These are phyloP conservation scores for Drosophila guanche DNA, from an alignment of 1,140 invertebrate genomes.

Conservation along the genomic window DNA sequence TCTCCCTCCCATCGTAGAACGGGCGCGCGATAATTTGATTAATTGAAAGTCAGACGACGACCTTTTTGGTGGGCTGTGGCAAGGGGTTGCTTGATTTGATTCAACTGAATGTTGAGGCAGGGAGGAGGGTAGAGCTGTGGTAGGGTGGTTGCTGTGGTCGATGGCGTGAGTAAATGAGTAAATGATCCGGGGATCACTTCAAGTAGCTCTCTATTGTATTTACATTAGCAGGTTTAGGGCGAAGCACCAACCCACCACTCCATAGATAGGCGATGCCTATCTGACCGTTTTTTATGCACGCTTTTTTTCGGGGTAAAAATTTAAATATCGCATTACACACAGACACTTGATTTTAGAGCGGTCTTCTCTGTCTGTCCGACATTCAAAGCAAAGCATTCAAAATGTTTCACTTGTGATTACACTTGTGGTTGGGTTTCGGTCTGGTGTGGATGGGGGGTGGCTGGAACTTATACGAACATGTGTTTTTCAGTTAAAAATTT, in stretches of 20 bases:
- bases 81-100: slow-evolving; percentile 23
- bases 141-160: slow-evolving; percentile 28
- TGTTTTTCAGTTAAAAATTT: slow-evolving; percentile 74
- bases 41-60: slow-evolving; percentile 76
- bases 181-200: slow-evolving; percentile 41
- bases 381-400: slow-evolving; percentile 52
- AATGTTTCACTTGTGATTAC: slow-evolving; percentile 69
- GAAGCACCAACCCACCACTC: slow-evolving; percentile 39
- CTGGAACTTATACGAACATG: slow-evolving; percentile 72
- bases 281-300: slow-evolving; percentile 43
- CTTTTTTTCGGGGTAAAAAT: slow-evolving; percentile 47
- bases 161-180: slow-evolving; percentile 47
- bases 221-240: slow-evolving; percentile 68
- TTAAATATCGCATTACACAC: slow-evolving; percentile 80
- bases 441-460: slow-evolving; percentile 23
- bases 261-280: slow-evolving; percentile 38
- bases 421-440: slow-evolving; percentile 14
- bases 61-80: slow-evolving; percentile 46
- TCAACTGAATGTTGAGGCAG: neutral
- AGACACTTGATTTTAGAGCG: slow-evolving; percentile 75
- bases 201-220: slow-evolving; percentile 75
- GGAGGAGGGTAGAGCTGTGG: slow-evolving; percentile 40
- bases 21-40: slow-evolving; percentile 76
- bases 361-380: slow-evolving; percentile 14
- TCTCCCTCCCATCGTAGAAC: slow-evolving; percentile 28